Evolutionary conservation across 2,113 vertebrate species (phyloP), one percentile per base, ranked within the genome.

Genomic region (Triplophysa dalaica): DNA sequence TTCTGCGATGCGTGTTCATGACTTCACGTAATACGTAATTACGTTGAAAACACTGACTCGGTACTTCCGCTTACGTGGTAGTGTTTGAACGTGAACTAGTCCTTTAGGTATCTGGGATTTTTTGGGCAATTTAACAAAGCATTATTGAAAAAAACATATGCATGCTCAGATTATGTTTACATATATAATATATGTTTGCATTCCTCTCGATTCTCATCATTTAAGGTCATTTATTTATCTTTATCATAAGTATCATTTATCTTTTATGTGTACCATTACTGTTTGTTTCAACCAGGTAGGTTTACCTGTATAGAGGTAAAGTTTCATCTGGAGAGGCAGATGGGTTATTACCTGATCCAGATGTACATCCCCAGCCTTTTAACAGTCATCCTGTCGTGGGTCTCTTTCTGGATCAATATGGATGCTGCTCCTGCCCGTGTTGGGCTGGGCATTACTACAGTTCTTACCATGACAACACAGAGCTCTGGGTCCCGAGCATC

Each of bases 341-440:
- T 98, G 96, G 97, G 97, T 67, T 98, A 98, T 86, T 98, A 98
- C 87, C 90, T 98, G 87, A 98, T 98, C 89, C 97, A 98, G 93
- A 98, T 97, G 96, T 98, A 98, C 89, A 97, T 98, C 70, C 96
- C 96, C 38, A 97, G 96, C 82, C 91, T 98, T 17, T 93, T 98
- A 80, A 98, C 97, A 0, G 95, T 98, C 87, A 98, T 98, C 89
- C 93, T 98, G 62, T 98, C 97, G 85, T 98, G 96, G 97, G 92
- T 98, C 61, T 98, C 96, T 33, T 97, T 98, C 88, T 98, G 96
- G 96, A 98, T 98, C 90, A 98, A 97, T 85, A 98, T 98, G 96
- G 96, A 98, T 0, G 96, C 96, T 0, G 96, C 96, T 0, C 96
- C 96, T 0, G 96, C 97, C 60, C 92, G 95, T 12, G 96, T 98